These are phyloP conservation scores for Eulithis prunata DNA, from an alignment of 2,888 invertebrate genomes.

Conservation along the genomic window DNA sequence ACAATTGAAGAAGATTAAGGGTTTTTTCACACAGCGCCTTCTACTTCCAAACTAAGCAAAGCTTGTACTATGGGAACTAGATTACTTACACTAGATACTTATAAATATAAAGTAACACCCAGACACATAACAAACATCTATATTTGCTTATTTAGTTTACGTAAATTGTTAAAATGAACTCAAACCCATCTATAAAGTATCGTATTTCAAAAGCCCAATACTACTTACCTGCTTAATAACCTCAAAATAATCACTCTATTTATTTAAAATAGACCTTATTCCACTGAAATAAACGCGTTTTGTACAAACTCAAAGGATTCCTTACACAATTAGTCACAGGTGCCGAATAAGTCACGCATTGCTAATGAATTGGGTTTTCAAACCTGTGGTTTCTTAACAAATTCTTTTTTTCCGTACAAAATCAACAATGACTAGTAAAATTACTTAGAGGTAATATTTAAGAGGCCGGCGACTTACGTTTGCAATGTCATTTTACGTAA, in stretches of 20 bases:
- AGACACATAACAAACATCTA: too few species aligned
- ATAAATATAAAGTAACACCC: too few species aligned
- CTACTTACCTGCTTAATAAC: conserved; percentile 36
- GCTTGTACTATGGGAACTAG: too few species aligned
- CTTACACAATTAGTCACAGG: conserved; percentile 46
- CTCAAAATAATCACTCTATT: conserved; percentile 3
- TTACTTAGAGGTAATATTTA: conserved; percentile 33
- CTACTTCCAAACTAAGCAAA: too few species aligned
- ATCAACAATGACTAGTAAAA: conserved; percentile 39
- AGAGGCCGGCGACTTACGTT: background rate
- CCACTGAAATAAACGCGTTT: conserved; percentile 18
- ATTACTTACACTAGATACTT: too few species aligned
- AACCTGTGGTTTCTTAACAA: conserved; percentile 57
- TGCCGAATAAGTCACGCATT: conserved; percentile 67
- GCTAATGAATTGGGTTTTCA: conserved; percentile 64
- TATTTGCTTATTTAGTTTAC: too few species aligned
- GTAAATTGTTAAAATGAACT: too few species aligned
- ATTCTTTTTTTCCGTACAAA: conserved; percentile 42
- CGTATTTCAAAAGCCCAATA: conserved; percentile 22
- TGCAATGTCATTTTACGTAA: too few species aligned
- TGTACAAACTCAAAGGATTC: conserved; percentile 9
- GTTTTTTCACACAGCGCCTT: too few species aligned
- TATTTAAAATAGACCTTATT: conserved; percentile 31
- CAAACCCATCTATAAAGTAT: background rate
- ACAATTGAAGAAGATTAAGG: too few species aligned